Evolutionary conservation across 2,113 vertebrate species (phyloP), one percentile per base, ranked within the genome.

Genomic region (Paedocypris sp.): DNA sequence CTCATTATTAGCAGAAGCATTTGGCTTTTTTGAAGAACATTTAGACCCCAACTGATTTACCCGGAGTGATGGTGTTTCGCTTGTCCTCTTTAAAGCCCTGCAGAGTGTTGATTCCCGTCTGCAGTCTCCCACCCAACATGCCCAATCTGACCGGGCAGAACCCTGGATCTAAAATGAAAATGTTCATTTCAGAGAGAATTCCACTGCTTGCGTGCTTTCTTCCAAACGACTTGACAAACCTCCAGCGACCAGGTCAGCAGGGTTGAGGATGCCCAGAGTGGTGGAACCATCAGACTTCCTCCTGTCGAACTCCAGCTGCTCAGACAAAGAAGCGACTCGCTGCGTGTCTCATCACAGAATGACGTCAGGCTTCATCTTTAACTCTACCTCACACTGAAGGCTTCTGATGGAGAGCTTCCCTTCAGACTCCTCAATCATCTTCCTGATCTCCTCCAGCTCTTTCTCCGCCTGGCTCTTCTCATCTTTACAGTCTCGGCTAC

Each of bases 61-160:
- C 93, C 80, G 92, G 93, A 65, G 88, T 92, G 19, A 94, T 84
- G 69, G 84, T 82, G 81, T 99, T 99, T 73, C 95, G 89, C 80
- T 97, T 99, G 79, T 99, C 95, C 75, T 99, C 95, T 73, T 94
- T 94, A 73, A 99, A 99, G 0, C 92, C 90, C 77, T 94, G 93
- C 54, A 98, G 80, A 0, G 86, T 88, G 70, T 98, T 99, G 39
- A 98, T 85, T 11, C 95, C 95, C 0, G 87, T 87, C 73, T 98
- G 95, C 52, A 97, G 87, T 38, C 92, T 83, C 39, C 87, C 91
- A 22, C 89, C 86, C 56, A 94, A 89, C 88, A 94, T 91, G 20
- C 91, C 94, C 62, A 99, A 76, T 69, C 88, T 91, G 19, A 95
- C 86, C 5, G 89, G 85, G 71, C 89, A 92, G 78, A 91, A 93